A percentile compares a stretch with the other conserved stretches of the same genome.
Conservation (phyloP, 2,888 invertebrate species). For the Zaprionus lineosus region DNA sequence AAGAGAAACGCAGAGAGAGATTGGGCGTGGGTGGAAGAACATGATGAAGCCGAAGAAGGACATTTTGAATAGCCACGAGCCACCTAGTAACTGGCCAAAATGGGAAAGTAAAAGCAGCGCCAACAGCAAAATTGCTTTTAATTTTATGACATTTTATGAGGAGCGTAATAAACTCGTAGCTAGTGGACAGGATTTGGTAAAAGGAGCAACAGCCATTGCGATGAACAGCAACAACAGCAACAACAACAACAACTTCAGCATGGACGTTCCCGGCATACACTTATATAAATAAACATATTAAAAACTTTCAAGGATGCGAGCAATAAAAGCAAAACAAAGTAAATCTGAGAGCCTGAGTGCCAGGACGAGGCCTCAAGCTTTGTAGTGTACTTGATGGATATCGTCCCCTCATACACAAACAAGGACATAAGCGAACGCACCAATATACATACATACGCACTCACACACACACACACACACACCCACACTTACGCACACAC, state of each 20-base stretch:
- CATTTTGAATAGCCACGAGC: slow-evolving; percentile 19
- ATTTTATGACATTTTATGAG: slow-evolving; percentile 69
- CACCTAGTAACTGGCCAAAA: slow-evolving; percentile 33
- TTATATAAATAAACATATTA: slow-evolving; percentile 70
- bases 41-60: no score
- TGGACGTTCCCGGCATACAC: slow-evolving; percentile 44
- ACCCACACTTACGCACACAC: slow-evolving; percentile 36
- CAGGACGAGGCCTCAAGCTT: slow-evolving; percentile 15
- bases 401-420: background rate
- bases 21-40: no score
- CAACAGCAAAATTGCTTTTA: slow-evolving; percentile 64
- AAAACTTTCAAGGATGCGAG: slow-evolving; percentile 72
- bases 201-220: slow-evolving; percentile 5
- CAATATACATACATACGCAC: background rate
- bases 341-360: slow-evolving; percentile 18
- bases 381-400: slow-evolving; percentile 35
- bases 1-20: background rate
- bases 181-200: slow-evolving; percentile 32
- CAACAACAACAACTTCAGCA: slow-evolving; percentile 43
- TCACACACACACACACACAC: background rate
- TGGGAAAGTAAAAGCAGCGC: slow-evolving; percentile 39
- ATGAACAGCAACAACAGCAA: slow-evolving; percentile 8
- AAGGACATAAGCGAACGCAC: no score
- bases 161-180: slow-evolving; percentile 53
- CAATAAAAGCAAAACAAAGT: slow-evolving; percentile 48